Conservation (phyloP, 2,113 vertebrate species). For the Callipepla squamata region DNA sequence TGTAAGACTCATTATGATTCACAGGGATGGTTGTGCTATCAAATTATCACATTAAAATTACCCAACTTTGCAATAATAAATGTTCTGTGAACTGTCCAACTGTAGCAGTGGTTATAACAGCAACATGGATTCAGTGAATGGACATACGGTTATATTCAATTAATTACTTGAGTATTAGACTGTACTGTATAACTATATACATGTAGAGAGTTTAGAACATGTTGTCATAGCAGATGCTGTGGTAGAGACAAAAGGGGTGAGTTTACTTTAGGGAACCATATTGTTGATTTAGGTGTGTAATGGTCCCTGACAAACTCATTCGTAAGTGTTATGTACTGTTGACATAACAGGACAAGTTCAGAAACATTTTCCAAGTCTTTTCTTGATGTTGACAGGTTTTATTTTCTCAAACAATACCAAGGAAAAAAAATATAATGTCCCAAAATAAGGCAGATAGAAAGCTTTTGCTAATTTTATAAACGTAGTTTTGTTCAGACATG, state of each 20-base stretch:
- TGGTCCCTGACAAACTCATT: constrained; percentile 25
- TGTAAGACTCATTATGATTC: background rate
- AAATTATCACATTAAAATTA: background rate
- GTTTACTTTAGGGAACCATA: constrained; percentile 29
- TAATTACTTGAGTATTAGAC: constrained; percentile 12
- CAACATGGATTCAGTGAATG: background rate
- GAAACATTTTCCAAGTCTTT: constrained; percentile 17
- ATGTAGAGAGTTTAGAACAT: constrained; percentile 29
- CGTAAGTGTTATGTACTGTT: background rate
- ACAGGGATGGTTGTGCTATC: background rate
- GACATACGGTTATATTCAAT: constrained; percentile 14
- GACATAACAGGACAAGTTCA: constrained; percentile 25
- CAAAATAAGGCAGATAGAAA: background rate
- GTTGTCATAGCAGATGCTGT: constrained; percentile 27
- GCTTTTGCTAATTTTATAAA: background rate
- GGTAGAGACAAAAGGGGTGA: background rate
- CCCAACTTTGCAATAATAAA: background rate
- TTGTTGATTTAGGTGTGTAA: constrained; percentile 33
- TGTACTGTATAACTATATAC: background rate
- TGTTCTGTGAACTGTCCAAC: constrained; percentile 10
- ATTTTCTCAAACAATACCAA: constrained; percentile 8
- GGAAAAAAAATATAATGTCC: background rate
- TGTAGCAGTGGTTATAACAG: background rate
- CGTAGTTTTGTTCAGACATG: background rate
- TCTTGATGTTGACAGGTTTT: constrained; percentile 24